Evolutionary conservation across 1,140 invertebrate genomes (phyloP).

Genomic region (Macrosteles quadrilineatus): DNA sequence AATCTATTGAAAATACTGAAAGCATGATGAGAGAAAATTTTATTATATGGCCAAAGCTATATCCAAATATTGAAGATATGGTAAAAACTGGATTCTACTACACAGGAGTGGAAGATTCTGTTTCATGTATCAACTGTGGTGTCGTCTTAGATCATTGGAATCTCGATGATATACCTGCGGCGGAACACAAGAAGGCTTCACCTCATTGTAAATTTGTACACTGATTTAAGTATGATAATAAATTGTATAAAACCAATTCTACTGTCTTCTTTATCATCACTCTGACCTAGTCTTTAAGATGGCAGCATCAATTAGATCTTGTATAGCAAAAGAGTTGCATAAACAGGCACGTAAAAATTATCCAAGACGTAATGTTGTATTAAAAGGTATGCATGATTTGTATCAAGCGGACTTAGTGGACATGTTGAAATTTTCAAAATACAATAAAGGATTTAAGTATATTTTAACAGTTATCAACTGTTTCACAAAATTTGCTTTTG

Average conservation of each 20-base stretch:
- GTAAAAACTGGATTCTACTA: conserved; percentile 24
- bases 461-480: conserved; percentile 53
- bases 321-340: conserved; percentile 37
- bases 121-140: background rate
- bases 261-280: background rate
- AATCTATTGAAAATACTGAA: background rate
- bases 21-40: conserved; percentile 2
- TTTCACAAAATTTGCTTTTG: conserved; percentile 54
- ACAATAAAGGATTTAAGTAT: conserved; percentile 51
- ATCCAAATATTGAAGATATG: conserved; percentile 24
- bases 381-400: conserved; percentile 35
- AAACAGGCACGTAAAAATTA: conserved; percentile 38
- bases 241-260: background rate
- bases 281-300: background rate
- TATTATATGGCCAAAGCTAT: background rate
- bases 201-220: conserved; percentile 27
- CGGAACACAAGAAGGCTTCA: conserved; percentile 12
- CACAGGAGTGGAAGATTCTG: conserved; percentile 18
- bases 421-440: conserved; percentile 44
- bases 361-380: conserved; percentile 26
- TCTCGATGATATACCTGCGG: background rate
- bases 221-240: background rate
- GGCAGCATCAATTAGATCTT: background rate
- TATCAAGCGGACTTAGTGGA: conserved; percentile 40
- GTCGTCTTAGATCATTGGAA: conserved; percentile 4